phyloP scores from a whole-genome alignment of 2,113 vertebrate genomes.

The Neopipo cinnamomea region DNA sequence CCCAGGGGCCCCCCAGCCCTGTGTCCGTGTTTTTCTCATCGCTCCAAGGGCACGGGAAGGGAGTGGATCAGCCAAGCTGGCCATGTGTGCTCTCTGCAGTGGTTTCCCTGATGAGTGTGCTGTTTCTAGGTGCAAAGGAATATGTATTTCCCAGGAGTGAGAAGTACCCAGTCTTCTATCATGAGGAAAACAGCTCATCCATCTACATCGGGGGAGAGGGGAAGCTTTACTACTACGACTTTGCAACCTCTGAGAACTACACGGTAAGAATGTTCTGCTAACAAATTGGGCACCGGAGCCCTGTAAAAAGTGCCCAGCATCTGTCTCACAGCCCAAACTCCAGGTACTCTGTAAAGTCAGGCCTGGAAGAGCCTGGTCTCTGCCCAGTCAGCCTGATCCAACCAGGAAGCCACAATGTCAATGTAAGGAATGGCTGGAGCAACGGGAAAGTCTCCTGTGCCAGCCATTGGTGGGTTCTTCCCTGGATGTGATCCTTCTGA shows the following conservation, averaged over 20 bases:
- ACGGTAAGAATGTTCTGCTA: not conserved
- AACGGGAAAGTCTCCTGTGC: not conserved
- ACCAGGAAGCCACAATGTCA: accelerated
- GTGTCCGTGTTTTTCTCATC: accelerated
- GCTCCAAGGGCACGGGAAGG: accelerated
- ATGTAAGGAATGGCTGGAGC: not conserved
- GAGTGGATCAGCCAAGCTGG: not conserved
- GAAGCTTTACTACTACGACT: slow-evolving; percentile 68
- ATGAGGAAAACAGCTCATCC: slow-evolving; percentile 50
- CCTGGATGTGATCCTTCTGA: not conserved
- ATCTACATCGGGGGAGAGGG: slow-evolving; percentile 68
- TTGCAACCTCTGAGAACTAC: not conserved
- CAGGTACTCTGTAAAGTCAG: not conserved
- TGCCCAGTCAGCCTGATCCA: not conserved
- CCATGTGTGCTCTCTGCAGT: accelerated
- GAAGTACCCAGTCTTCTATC: slow-evolving; percentile 70
- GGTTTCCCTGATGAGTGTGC: not conserved
- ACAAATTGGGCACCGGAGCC: not conserved
- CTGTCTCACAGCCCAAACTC: accelerated
- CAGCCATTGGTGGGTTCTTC: not conserved
- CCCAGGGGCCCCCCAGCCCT: not conserved
- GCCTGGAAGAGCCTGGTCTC: not conserved
- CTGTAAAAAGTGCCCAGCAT: accelerated
- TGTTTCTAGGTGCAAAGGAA: slow-evolving; percentile 50
- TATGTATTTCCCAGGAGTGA: slow-evolving; percentile 50